phyloP scores from a whole-genome alignment of 1,140 invertebrate genomes.

The Drosophila gunungcola region DNA sequence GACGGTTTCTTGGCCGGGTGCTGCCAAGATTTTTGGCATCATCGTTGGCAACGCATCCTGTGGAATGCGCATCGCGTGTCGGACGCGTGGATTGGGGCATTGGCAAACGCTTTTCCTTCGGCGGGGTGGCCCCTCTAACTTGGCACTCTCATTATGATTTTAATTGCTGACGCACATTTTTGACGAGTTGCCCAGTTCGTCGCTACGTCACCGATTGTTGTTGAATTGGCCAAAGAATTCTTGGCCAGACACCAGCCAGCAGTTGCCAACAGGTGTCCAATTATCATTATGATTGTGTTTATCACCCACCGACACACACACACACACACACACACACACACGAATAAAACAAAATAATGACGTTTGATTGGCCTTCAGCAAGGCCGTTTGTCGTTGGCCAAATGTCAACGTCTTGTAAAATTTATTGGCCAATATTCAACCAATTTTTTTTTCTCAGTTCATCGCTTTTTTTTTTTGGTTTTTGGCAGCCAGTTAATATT shows the following conservation, averaged over 20 bases:
- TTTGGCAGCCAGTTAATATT: slow-evolving; percentile 81
- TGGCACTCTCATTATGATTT: slow-evolving; percentile 83
- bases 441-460: slow-evolving; percentile 34
- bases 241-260: slow-evolving; percentile 55
- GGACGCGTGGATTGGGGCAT: slow-evolving; percentile 52
- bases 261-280: slow-evolving; percentile 70
- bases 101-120: slow-evolving; percentile 16
- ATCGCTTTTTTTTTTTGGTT: slow-evolving; percentile 22
- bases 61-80: slow-evolving; percentile 58
- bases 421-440: slow-evolving; percentile 83
- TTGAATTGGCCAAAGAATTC: slow-evolving; percentile 65
- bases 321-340: slow-evolving; percentile 33
- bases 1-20: slow-evolving; percentile 31
- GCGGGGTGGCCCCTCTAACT: slow-evolving; percentile 57
- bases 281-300: slow-evolving; percentile 70
- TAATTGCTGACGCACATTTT: slow-evolving; percentile 83
- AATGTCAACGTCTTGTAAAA: slow-evolving; percentile 76
- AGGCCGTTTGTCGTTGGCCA: slow-evolving; percentile 62
- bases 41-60: slow-evolving; percentile 77
- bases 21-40: slow-evolving; percentile 73
- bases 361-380: slow-evolving; percentile 78
- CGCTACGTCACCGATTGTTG: slow-evolving; percentile 74
- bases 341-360: slow-evolving; percentile 43
- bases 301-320: slow-evolving; percentile 29
- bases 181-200: slow-evolving; percentile 77